phyloP scores from a whole-genome alignment of 2,797 vertebrate genomes.

The Acrossocheilus fasciatus region DNA sequence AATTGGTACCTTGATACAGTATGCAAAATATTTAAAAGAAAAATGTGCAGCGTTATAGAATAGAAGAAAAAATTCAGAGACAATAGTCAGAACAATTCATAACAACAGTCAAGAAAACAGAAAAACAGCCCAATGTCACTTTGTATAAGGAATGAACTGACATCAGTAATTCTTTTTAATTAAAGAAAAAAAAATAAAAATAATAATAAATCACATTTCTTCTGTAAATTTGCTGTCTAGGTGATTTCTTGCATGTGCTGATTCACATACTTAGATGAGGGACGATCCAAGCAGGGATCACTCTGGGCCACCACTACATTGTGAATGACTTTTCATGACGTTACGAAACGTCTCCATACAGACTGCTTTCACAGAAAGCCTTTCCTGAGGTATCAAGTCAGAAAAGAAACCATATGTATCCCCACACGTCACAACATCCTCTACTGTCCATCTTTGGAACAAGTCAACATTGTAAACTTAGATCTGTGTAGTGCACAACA shows the following conservation, averaged over 20 bases:
- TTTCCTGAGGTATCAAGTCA: not conserved
- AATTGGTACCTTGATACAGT: not conserved
- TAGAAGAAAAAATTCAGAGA: not conserved
- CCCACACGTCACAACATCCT: not conserved
- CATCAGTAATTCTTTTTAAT: not conserved
- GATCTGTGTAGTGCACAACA: not conserved
- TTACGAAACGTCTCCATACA: not conserved
- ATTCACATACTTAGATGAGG: not conserved
- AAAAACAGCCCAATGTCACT: not conserved
- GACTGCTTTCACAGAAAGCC: slow-evolving; percentile 31
- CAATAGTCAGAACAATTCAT: not conserved
- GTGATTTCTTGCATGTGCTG: not conserved
- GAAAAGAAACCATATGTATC: not conserved
- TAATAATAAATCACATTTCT: not conserved
- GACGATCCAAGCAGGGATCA: not conserved
- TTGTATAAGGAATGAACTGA: not conserved
- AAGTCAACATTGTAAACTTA: not conserved
- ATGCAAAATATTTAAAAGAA: not conserved
- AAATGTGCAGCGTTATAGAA: not conserved
- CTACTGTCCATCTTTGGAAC: not conserved
- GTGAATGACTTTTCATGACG: not conserved
- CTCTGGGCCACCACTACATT: not conserved
- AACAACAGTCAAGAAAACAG: not conserved
- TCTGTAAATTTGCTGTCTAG: not conserved
- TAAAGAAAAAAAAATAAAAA: not conserved